Conservation (phyloP, 2,797 vertebrate species). For the Microcaecilia unicolor region DNA sequence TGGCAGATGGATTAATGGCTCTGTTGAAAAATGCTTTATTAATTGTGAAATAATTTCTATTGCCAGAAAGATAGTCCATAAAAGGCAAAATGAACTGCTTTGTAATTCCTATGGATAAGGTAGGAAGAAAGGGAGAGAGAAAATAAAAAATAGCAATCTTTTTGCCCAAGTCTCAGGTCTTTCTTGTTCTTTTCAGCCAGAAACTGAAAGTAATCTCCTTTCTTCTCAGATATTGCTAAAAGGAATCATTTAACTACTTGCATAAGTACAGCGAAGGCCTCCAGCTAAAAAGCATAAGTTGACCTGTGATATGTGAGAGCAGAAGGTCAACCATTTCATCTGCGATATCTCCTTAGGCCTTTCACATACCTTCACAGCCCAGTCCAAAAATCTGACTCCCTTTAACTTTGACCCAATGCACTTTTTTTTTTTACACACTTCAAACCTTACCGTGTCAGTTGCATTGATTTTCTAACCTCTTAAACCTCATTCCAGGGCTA, state of each 20-base stretch:
- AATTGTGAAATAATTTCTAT: no score
- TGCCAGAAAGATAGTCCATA: no score
- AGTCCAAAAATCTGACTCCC: slow-evolving; percentile 33
- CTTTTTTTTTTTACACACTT: slow-evolving; percentile 34
- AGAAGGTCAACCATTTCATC: slow-evolving; percentile 42
- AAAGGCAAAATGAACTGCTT: no score
- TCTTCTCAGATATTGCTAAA: slow-evolving; percentile 38
- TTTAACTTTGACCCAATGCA: slow-evolving; percentile 34
- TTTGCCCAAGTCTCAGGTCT: slow-evolving; percentile 3
- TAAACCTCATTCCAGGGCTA: neutral
- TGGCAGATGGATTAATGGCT: no score
- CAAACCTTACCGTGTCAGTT: slow-evolving; percentile 26
- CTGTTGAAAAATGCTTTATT: no score
- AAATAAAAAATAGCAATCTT: slow-evolving; percentile 4
- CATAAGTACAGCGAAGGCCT: slow-evolving; percentile 21
- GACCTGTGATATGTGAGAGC: slow-evolving; percentile 32
- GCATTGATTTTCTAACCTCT: slow-evolving; percentile 22
- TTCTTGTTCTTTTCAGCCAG: slow-evolving; percentile 18
- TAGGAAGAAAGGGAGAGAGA: slow-evolving; percentile 2
- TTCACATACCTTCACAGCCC: slow-evolving; percentile 27
- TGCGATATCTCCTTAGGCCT: slow-evolving; percentile 35
- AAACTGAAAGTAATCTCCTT: slow-evolving; percentile 31
- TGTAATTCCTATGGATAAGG: no score
- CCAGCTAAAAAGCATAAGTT: slow-evolving; percentile 40
- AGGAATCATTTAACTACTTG: slow-evolving; percentile 23